These are phyloP conservation scores for Graphium colonna DNA, from an alignment of 2,888 invertebrate species.

Conservation along the genomic window DNA sequence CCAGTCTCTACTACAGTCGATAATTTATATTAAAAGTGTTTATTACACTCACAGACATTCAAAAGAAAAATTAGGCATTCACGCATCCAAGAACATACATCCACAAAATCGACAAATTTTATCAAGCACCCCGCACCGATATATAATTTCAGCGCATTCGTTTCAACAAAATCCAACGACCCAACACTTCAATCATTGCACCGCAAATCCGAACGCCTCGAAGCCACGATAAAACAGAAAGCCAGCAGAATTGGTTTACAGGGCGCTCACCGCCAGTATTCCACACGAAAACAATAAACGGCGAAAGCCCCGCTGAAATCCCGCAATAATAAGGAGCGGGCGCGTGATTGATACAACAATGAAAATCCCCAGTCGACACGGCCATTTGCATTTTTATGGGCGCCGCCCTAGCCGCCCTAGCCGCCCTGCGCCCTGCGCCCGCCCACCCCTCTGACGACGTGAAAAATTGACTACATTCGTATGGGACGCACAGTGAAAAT, in stretches of 20 bases:
- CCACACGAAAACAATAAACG: conserved; percentile 58
- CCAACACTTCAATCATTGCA: conserved; percentile 8
- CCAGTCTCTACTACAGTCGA: too few relatives aligned
- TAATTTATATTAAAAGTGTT: too few relatives aligned
- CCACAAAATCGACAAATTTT: too few relatives aligned
- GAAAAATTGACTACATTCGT: conserved; percentile 22
- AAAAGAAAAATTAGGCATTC: too few relatives aligned
- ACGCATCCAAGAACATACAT: too few relatives aligned
- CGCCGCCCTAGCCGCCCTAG: conserved; percentile 42
- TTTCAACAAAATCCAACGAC: not conserved
- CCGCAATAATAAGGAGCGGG: conserved; percentile 63
- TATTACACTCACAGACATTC: too few relatives aligned
- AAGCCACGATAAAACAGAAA: conserved; percentile 20
- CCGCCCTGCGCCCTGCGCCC: conserved; percentile 35
- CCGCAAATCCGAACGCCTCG: conserved; percentile 22
- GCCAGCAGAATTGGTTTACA: conserved; percentile 26
- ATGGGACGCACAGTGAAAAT: conserved; percentile 4
- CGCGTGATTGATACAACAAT: conserved; percentile 71
- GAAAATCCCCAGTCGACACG: conserved; percentile 77
- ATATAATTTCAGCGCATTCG: not conserved
- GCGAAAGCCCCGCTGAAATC: conserved; percentile 47
- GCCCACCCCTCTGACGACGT: conserved; percentile 23
- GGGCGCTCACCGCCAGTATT: conserved; percentile 25
- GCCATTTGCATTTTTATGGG: conserved; percentile 80
- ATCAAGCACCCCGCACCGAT: too few relatives aligned